Evolutionary conservation across 2,888 invertebrate genomes (phyloP), one percentile per base, ranked within the genome.

Genomic region (Conus canariensis): DNA sequence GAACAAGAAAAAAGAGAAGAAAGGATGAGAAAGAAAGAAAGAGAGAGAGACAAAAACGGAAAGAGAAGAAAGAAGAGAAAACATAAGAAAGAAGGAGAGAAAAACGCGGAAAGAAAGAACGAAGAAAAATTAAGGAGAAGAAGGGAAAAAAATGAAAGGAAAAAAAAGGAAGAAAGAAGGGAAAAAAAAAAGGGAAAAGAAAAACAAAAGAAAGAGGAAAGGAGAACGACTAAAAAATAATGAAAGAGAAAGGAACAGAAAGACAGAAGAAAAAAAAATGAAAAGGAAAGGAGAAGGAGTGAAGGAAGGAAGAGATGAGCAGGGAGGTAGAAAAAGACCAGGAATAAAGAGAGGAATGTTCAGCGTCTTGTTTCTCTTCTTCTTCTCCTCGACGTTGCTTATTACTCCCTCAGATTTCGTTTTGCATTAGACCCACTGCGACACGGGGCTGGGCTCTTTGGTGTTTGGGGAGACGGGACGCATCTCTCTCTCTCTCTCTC

Each of bases 401-500:
- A 45, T 45, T 45, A 45, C 45, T 45, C 45, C 3, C 45, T 45
- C 45, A 45, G 45, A 45, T 45, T 45, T 45, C 30, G 45, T 45
- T 45, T 45, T 45, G 45, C 45, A 45, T 45, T 45, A 45, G 45
- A 45, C 45, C 45, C 45, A 45, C 45, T 45, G 45, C 45, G 45
- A 45, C 45, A 45, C 45, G 45, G 45, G 45, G 45, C 45, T 45
- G 45, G 45, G 45, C 45, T 45, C 45, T 45, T 45, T 45, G 45
- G 45, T 45, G 45, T 45, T 45, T 45, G 1, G 45, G 45, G 45
- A 45, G 45, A 45, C 45, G 45, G 45, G 45, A 45, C 45, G 45
- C 45, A 45, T 70, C 70, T 70, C 70, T 70, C 70, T 70, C n/a
- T 74, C 74, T 74, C 74, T 74, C 74, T 74, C 74, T 74, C 74